phyloP scores from a whole-genome alignment of 2,888 invertebrate genomes.

The Agonopterix heracliana region DNA sequence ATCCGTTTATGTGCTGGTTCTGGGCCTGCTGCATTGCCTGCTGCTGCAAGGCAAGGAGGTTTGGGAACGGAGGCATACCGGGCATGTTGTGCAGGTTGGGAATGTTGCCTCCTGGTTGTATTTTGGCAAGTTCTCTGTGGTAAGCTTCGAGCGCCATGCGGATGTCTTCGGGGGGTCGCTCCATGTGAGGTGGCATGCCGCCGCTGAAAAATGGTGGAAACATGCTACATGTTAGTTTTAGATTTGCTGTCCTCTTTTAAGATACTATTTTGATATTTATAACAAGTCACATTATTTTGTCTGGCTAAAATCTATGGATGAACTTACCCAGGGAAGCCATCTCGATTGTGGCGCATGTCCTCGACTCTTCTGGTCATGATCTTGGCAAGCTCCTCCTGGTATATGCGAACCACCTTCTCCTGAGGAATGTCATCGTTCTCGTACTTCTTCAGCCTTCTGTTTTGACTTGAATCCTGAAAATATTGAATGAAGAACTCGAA shows the following conservation, averaged over 20 bases:
- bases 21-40: slow-evolving; percentile 66
- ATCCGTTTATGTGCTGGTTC: slow-evolving; percentile 78
- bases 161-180: slow-evolving; percentile 86
- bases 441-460: slow-evolving; percentile 88
- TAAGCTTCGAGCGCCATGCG: slow-evolving; percentile 93
- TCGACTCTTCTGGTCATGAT: slow-evolving; percentile 88
- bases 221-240: slow-evolving; percentile 81
- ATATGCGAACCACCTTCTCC: slow-evolving; percentile 95
- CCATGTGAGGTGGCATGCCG: slow-evolving; percentile 78
- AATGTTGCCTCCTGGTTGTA: slow-evolving; percentile 82
- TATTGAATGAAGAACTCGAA: no score
- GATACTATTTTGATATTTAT: slow-evolving; percentile 12
- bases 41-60: slow-evolving; percentile 87
- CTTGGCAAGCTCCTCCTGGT: slow-evolving; percentile 96
- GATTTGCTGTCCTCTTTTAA: slow-evolving; percentile 67
- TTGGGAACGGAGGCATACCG: slow-evolving; percentile 76
- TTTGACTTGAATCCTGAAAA: slow-evolving; percentile 79
- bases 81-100: slow-evolving; percentile 72
- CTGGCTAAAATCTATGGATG: background rate
- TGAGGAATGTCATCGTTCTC: slow-evolving; percentile 97
- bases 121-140: slow-evolving; percentile 93
- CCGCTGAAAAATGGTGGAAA: slow-evolving; percentile 92
- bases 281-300: background rate
- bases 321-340: slow-evolving; percentile 86
- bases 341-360: slow-evolving; percentile 84